Evolutionary conservation across 1,140 invertebrate genomes (phyloP), one percentile per base, ranked within the genome.

Genomic region (Dinoponera quadriceps): DNA sequence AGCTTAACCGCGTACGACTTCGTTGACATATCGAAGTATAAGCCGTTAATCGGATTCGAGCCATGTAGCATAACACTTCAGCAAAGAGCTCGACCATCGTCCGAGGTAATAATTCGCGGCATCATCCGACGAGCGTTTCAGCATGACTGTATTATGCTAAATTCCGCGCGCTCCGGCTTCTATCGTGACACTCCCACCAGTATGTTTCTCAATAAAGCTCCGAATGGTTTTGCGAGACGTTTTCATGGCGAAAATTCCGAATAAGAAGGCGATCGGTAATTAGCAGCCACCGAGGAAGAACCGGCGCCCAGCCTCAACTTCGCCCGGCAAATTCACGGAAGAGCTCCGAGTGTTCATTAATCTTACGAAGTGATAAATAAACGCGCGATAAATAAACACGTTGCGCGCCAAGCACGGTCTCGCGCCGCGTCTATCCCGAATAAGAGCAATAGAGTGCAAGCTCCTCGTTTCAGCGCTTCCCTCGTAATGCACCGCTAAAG

Each of bases 401-500:
- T 68, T 78, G 51, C 69, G 75, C 54, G 66, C 65, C 33, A 71
- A 59, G 65, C 54, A 55, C n/a, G 22, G 68, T 80, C 75, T 44
- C 51, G 25, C 51, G 25, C 62, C 44, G 44, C 73, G n/a, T 77
- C 22, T 83, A 83, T 65, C 74, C 33, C 38, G 48, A 75, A 83
- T 57, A 83, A 77, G 62, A 75, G 65, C 72, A 77, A 83, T 57
- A 63, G 49, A 83, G 62, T 29, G 51, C 54, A 20, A 82, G 72
- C 71, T 77, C 62, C 62, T 83, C 62, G 72, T 83, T 77, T 77
- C 72, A 65, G 72, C 81, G 81, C 60, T 65, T 77, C 81, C 84
- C 74, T 85, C 71, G 78, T 83, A 83, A 83, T 82, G 44, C 72
- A 65, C 55, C 48, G 71, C 73, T 85, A 86, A 88, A 90, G 85